Percentiles rank a stretch among this genome's conserved stretches.
These are phyloP conservation scores for Dasyornis broadbenti DNA, from an alignment of 2,113 vertebrate genomes.

Conservation along the genomic window DNA sequence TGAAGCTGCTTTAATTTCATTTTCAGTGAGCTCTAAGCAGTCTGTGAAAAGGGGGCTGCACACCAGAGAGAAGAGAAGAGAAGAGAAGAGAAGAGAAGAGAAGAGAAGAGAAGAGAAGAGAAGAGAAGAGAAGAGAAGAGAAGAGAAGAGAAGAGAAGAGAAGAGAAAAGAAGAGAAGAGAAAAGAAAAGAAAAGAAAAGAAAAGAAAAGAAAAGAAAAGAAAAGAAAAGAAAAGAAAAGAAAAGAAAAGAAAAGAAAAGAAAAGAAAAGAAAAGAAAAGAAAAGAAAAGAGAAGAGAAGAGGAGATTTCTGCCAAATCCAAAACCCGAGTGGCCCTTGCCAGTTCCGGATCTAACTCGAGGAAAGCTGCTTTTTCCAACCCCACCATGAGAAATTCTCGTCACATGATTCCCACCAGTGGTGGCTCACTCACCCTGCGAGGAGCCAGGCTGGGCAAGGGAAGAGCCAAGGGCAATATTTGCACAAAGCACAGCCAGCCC, in stretches of 20 bases:
- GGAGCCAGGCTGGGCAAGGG: neutral
- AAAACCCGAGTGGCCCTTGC: neutral
- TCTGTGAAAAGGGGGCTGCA: neutral
- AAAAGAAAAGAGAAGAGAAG: too few species aligned
- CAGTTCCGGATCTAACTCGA: conserved; percentile 24
- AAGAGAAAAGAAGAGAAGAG: too few species aligned
- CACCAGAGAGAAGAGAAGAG: too few species aligned
- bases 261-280: too few species aligned
- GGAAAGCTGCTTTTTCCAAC: conserved; percentile 47
- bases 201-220: too few species aligned
- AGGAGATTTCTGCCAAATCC: neutral
- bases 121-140: too few species aligned
- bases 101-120: too few species aligned
- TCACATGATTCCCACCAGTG: conserved; percentile 49
- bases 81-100: too few species aligned
- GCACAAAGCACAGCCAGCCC: conserved; percentile 10
- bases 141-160: too few species aligned
- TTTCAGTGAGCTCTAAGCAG: neutral
- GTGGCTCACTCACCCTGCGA: conserved; percentile 28
- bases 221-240: too few species aligned
- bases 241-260: too few species aligned
- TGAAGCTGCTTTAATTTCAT: neutral
- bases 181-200: too few species aligned
- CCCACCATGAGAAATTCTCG: conserved; percentile 44
- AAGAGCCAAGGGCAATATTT: conserved; percentile 55